These are phyloP conservation scores for Sebastes melanostomus DNA, from an alignment of 2,797 vertebrate genomes.

Conservation along the genomic window DNA sequence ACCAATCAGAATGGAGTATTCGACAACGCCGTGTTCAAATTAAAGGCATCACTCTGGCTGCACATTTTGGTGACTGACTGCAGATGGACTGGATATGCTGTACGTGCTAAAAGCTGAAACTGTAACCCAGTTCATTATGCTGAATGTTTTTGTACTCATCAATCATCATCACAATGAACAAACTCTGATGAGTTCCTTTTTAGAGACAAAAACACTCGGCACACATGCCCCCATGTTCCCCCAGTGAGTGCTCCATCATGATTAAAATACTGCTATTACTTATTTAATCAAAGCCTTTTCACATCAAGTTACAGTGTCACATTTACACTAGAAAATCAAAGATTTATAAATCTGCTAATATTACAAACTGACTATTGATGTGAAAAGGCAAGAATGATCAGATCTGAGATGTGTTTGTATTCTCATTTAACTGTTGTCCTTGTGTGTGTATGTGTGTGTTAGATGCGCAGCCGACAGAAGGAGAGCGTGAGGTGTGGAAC, in stretches of 20 bases:
- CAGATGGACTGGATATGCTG: background rate
- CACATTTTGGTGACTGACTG: background rate
- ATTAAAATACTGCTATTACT: background rate
- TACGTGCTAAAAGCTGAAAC: background rate
- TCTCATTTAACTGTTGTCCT: background rate
- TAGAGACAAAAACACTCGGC: slow-evolving; percentile 13
- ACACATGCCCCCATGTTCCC: background rate
- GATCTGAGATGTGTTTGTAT: background rate
- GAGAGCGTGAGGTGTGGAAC: slow-evolving; percentile 96
- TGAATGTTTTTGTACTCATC: slow-evolving; percentile 25
- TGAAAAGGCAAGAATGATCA: slow-evolving; percentile 7
- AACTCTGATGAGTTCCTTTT: background rate
- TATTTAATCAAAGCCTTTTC: slow-evolving; percentile 7
- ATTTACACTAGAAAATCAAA: background rate
- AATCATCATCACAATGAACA: background rate
- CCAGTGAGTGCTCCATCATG: background rate
- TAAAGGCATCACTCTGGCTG: background rate
- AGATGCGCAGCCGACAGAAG: slow-evolving; percentile 98
- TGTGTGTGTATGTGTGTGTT: background rate
- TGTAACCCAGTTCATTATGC: background rate
- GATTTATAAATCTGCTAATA: background rate
- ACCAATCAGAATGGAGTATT: no score
- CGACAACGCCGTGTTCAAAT: background rate
- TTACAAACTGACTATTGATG: background rate
- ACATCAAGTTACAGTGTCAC: slow-evolving; percentile 5